A percentile compares a stretch with the other conserved stretches of the same genome.
Conservation (phyloP, 2,113 vertebrate genomes). For the Canis aureus region DNA sequence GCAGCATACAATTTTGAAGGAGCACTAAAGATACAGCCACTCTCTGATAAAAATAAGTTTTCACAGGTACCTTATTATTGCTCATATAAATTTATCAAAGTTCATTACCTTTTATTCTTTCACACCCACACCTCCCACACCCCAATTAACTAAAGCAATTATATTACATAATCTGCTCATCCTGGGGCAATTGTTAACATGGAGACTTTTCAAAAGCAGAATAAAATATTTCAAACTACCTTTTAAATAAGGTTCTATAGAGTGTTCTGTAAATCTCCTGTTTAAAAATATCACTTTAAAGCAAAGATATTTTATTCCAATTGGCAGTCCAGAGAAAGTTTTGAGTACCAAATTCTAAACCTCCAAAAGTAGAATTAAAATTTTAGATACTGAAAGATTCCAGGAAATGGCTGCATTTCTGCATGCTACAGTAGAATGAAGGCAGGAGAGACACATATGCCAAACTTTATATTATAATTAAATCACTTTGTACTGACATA, state of each 20-base stretch:
- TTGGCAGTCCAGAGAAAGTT: slow-evolving; percentile 41
- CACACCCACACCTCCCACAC: slow-evolving; percentile 80
- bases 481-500: slow-evolving; percentile 79
- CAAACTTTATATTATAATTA: slow-evolving; percentile 74
- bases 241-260: slow-evolving; percentile 53
- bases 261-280: slow-evolving; percentile 38
- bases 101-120: slow-evolving; percentile 83
- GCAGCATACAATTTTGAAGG: slow-evolving; percentile 36
- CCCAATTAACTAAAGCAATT: slow-evolving; percentile 81
- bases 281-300: slow-evolving; percentile 61
- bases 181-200: slow-evolving; percentile 68
- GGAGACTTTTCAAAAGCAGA: slow-evolving; percentile 66
- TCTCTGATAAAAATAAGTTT: slow-evolving; percentile 66
- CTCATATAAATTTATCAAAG: slow-evolving; percentile 79
- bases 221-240: slow-evolving; percentile 65
- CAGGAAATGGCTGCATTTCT: slow-evolving; percentile 70
- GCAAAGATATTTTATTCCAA: slow-evolving; percentile 60
- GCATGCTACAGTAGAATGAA: slow-evolving; percentile 40
- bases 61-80: slow-evolving; percentile 65
- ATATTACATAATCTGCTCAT: slow-evolving; percentile 80
- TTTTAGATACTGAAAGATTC: slow-evolving; percentile 42
- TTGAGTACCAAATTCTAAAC: slow-evolving; percentile 60
- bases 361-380: slow-evolving; percentile 63
- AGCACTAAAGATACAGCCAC: slow-evolving; percentile 30
- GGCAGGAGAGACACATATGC: slow-evolving; percentile 34